These are phyloP conservation scores for Brachionus paranguensis DNA, from an alignment of 1,140 invertebrate genomes.

Conservation along the genomic window DNA sequence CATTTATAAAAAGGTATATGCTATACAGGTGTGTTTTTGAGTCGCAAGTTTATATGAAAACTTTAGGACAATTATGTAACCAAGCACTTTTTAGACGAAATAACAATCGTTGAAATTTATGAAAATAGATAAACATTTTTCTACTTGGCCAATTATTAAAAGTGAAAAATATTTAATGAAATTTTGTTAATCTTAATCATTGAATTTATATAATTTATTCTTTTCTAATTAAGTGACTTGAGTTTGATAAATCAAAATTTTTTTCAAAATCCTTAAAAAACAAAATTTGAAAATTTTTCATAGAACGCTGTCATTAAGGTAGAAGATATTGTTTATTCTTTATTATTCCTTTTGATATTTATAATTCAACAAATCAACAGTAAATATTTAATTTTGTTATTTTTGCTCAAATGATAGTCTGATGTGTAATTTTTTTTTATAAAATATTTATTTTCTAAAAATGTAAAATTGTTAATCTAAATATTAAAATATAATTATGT, in stretches of 20 bases:
- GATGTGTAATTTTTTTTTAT: neutral
- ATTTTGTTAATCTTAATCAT: neutral
- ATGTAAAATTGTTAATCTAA: neutral
- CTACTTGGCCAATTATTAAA: neutral
- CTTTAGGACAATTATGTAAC: conserved; percentile 22
- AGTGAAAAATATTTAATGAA: neutral
- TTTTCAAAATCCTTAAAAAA: neutral
- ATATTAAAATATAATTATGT: neutral
- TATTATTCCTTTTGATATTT: neutral
- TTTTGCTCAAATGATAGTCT: neutral
- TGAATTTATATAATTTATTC: neutral
- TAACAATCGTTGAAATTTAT: neutral
- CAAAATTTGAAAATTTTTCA: neutral
- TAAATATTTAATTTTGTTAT: neutral
- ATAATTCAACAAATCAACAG: neutral
- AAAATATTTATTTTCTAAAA: neutral
- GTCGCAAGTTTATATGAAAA: neutral
- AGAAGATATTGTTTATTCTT: neutral
- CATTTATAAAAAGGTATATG: neutral
- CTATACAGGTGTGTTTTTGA: neutral
- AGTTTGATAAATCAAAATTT: neutral
- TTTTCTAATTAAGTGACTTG: neutral
- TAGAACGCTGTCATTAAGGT: neutral
- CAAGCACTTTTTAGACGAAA: neutral
- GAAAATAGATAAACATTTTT: neutral